Percentiles rank a stretch among this genome's conserved stretches.
phyloP scores from a whole-genome alignment of 1,140 invertebrate genomes.

The Trichomalopsis sarcophagae region DNA sequence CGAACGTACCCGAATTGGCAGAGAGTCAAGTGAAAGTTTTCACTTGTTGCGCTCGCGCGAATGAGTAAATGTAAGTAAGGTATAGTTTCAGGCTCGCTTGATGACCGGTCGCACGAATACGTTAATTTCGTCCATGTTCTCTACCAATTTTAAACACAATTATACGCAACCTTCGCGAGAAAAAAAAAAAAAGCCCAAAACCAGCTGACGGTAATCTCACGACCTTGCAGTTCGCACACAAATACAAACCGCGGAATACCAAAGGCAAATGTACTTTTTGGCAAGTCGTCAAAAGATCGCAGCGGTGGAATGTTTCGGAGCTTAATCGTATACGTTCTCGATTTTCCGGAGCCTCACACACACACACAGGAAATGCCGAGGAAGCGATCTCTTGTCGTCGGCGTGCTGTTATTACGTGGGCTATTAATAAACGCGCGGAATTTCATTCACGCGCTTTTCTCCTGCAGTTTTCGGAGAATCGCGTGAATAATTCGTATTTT shows the following conservation, averaged over 20 bases:
- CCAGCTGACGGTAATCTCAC: not conserved
- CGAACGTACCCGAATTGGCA: not conserved
- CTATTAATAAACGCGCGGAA: no score
- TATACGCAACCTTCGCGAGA: no score
- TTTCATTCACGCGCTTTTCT: no score
- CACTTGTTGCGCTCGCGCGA: not conserved
- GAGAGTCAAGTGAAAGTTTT: not conserved
- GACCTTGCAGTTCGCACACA: not conserved
- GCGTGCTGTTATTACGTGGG: no score
- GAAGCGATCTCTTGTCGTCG: not conserved
- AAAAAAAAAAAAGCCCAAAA: not conserved
- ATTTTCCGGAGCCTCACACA: not conserved
- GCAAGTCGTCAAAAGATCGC: not conserved
- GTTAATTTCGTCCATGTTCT: no score
- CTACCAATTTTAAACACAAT: no score
- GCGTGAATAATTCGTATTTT: no score
- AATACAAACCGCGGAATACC: not conserved
- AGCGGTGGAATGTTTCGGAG: not conserved
- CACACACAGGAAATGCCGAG: not conserved
- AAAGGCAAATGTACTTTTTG: constrained; percentile 1
- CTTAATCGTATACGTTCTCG: not conserved
- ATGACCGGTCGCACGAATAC: no score
- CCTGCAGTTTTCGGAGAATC: no score
- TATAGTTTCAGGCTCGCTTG: no score
- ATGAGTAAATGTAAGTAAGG: no score